Percentiles rank a stretch among this genome's conserved stretches.
Conservation (phyloP, 2,888 invertebrate species). For the Chelonus formosanus region DNA sequence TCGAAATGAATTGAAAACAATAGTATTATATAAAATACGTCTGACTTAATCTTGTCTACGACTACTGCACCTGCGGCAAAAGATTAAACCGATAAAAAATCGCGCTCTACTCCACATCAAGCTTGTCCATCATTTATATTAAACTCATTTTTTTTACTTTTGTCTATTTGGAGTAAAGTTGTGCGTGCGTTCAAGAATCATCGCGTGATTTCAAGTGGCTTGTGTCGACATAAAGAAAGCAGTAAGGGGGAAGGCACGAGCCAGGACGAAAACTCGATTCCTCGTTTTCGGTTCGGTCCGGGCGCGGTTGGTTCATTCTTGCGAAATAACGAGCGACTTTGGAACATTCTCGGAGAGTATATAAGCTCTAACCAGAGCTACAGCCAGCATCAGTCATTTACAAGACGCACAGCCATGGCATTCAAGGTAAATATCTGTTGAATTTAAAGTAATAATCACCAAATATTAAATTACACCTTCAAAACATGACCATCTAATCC, state of each 20-base stretch:
- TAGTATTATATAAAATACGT: neutral
- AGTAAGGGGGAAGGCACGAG: slow-evolving; percentile 17
- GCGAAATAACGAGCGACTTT: slow-evolving; percentile 39
- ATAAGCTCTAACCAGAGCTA: slow-evolving; percentile 41
- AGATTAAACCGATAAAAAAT: no score
- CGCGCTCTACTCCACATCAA: slow-evolving; percentile 4
- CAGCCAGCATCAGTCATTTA: slow-evolving; percentile 48
- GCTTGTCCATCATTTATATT: neutral
- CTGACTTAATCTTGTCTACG: slow-evolving; percentile 16
- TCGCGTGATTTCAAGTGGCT: slow-evolving; percentile 27
- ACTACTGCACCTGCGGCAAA: slow-evolving; percentile 7
- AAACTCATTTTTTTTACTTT: neutral
- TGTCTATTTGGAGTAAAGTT: slow-evolving; percentile 23
- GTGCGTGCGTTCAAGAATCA: slow-evolving; percentile 15
- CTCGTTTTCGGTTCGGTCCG: slow-evolving; percentile 35
- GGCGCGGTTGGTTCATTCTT: slow-evolving; percentile 32
- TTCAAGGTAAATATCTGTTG: slow-evolving; percentile 53
- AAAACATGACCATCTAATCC: no score
- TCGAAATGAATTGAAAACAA: no score
- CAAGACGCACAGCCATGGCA: slow-evolving; percentile 52
- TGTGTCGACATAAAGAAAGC: slow-evolving; percentile 38
- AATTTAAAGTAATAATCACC: slow-evolving; percentile 9
- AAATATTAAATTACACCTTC: no score
- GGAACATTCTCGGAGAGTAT: slow-evolving; percentile 37
- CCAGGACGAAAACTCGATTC: slow-evolving; percentile 32